Evolutionary conservation across 2,888 invertebrate species (phyloP), one percentile per base, ranked within the genome.

Genomic region (Agrotis ipsilon): DNA sequence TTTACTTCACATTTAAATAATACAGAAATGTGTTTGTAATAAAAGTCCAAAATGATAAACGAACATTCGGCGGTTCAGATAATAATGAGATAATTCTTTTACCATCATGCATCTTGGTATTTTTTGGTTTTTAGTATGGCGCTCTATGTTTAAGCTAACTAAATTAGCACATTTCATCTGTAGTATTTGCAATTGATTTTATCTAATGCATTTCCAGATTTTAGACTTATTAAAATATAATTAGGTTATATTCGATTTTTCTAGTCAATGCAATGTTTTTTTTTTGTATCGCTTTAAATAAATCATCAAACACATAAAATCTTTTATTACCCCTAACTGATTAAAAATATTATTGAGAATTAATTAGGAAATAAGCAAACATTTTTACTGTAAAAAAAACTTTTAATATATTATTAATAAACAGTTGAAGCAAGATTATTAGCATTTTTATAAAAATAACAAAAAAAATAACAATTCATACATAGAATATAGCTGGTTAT

Each of bases 221-320:
- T 81, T 76, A 80, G 77, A 83, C 83, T 82, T 84, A 80, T 84
- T 84, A 64, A 86, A 71, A 83, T 84, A 87, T 89, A 90, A 85
- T 82, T 89, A 90, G 87, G 85, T 88, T 88, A 87, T 86, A 91
- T 92, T 91, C 83, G 90, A 91, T 94, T 94, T 88, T 92, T 96
- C 96, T 96, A 96, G 96, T 96, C 96, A 96, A 91, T 91, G 93
- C 93, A 93, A 93, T 91, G 87, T 92, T 92, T 93, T 75, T 79
- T 80, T 89, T 39, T 94, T 94, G 89, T 95, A 95, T 93, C 90
- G 94, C 95, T 94, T 94, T 90, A 75, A 96, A 94, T 95, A 95
- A 96, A 95, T 93, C 91, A 92, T 92, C 81, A 88, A 90, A 89
- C 73, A 84, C 58, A 63, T 55, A 9, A 52, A 11, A 72, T 60